Evolutionary conservation across 2,888 invertebrate genomes (phyloP).

Genomic region (Epiblema foenella): DNA sequence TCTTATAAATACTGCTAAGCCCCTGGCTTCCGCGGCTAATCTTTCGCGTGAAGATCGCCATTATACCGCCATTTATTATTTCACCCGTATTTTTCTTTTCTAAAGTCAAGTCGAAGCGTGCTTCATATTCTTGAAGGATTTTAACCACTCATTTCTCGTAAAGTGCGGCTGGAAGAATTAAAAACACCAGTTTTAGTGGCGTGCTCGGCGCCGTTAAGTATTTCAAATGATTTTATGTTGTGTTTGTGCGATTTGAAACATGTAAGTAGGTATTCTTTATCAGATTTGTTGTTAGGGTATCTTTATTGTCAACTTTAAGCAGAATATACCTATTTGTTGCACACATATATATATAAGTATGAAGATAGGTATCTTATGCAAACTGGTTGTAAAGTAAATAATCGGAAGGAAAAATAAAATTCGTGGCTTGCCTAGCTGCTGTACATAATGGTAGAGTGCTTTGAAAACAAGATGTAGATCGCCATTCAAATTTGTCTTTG

Average conservation of each 20-base stretch:
- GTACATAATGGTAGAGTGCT: background rate
- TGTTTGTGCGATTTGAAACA: conserved; percentile 62
- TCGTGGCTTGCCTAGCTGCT: background rate
- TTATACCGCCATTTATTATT: conserved; percentile 83
- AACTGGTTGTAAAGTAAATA: no score
- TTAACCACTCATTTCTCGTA: conserved; percentile 59
- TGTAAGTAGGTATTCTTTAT: background rate
- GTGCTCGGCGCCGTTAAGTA: conserved; percentile 68
- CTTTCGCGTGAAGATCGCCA: conserved; percentile 83
- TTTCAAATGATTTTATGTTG: conserved; percentile 75
- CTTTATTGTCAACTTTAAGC: no score
- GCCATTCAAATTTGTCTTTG: background rate
- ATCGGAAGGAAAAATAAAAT: no score
- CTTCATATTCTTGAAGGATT: conserved; percentile 70
- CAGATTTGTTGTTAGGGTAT: no score
- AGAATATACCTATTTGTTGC: no score
- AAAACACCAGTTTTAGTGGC: conserved; percentile 71
- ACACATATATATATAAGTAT: no score
- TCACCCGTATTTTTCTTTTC: conserved; percentile 74
- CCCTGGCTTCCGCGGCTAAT: conserved; percentile 82
- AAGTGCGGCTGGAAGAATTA: conserved; percentile 70
- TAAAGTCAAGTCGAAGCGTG: conserved; percentile 74
- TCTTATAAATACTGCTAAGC: conserved; percentile 84
- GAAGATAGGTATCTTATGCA: no score
- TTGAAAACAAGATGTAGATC: background rate